A percentile compares a stretch with the other conserved stretches of the same genome.
Evolutionary conservation across 2,113 vertebrate species (phyloP).

Genomic region (Diadophis punctatus): DNA sequence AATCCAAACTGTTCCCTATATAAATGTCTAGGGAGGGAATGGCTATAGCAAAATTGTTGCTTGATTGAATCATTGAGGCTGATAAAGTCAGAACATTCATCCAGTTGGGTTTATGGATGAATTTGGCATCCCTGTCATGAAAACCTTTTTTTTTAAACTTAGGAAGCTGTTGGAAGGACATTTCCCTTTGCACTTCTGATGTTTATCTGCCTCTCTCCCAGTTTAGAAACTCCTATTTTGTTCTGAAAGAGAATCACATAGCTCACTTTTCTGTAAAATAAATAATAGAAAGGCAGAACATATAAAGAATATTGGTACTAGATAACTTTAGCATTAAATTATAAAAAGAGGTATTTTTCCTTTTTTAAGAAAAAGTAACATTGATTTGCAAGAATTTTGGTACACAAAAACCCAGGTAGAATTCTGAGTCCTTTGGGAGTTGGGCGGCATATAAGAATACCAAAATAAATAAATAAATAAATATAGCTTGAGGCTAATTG

Average conservation of each 20-base stretch:
- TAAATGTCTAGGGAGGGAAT: not conserved
- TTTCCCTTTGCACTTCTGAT: not conserved
- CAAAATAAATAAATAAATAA: too few species aligned
- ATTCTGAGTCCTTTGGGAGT: too few species aligned
- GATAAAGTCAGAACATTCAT: not conserved
- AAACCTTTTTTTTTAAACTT: not conserved
- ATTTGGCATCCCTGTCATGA: not conserved
- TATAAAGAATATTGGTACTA: not conserved
- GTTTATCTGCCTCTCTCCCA: not conserved
- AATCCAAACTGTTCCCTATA: not conserved
- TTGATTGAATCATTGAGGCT: not conserved
- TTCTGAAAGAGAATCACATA: not conserved
- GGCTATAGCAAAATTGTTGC: not conserved
- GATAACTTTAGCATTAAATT: not conserved
- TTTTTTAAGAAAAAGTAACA: not conserved
- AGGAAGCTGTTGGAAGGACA: not conserved
- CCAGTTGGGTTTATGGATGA: not conserved
- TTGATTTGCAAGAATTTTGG: not conserved
- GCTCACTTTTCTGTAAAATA: not conserved
- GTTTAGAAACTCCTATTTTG: not conserved
- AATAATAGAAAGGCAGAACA: not conserved
- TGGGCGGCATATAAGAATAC: too few species aligned
- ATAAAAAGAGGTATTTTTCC: not conserved
- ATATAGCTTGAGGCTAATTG: not conserved
- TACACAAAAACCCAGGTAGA: not conserved